These are phyloP conservation scores for Danio aesculapii DNA, from an alignment of 2,797 vertebrate species.

Conservation along the genomic window DNA sequence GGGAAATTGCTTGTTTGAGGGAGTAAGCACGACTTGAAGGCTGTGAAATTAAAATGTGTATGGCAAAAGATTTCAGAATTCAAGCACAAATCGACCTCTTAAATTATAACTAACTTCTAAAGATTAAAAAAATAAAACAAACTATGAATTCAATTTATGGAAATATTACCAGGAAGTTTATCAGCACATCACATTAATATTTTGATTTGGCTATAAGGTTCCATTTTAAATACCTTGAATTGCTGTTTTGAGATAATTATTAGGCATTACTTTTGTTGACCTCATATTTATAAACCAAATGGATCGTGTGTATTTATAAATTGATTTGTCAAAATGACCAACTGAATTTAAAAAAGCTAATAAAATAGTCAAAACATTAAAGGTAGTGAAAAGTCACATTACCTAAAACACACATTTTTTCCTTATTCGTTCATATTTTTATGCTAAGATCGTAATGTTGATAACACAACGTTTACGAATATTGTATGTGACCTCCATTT, in stretches of 20 bases:
- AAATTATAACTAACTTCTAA: not conserved
- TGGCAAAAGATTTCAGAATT: not conserved
- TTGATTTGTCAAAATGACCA: not conserved
- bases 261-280: not conserved
- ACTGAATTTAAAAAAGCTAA: not conserved
- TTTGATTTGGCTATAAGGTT: not conserved
- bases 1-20: not conserved
- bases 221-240: not conserved
- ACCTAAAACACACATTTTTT: not conserved
- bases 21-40: not conserved
- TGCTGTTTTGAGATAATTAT: not conserved
- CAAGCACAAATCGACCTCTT: not conserved
- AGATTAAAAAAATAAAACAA: not conserved
- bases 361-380: not conserved
- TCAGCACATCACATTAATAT: not conserved
- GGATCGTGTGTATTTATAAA: not conserved
- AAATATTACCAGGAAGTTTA: constrained; percentile 2
- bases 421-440: not conserved
- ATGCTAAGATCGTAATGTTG: not conserved
- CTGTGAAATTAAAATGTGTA: not conserved
- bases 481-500: not conserved
- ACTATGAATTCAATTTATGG: not conserved
- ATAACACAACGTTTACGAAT: not conserved
- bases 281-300: not conserved
- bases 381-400: not conserved